Percentiles rank a stretch among this genome's conserved stretches.
These are phyloP conservation scores for Coracopsis vasa DNA, from an alignment of 2,113 vertebrate species.

Conservation along the genomic window DNA sequence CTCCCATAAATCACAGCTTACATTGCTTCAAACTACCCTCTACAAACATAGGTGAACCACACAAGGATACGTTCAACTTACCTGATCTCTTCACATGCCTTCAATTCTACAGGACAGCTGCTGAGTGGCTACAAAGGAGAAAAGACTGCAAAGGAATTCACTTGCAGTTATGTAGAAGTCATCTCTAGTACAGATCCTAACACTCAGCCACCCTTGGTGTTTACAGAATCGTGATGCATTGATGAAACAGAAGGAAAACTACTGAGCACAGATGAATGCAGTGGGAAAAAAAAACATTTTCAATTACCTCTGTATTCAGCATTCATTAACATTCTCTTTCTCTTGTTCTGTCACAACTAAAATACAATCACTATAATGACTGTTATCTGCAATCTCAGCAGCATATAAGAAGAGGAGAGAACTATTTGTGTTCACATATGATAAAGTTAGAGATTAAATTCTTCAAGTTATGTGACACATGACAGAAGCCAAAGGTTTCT, in stretches of 20 bases:
- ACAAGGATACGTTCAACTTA: not conserved
- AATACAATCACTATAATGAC: not conserved
- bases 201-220: not conserved
- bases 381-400: not conserved
- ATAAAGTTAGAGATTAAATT: not conserved
- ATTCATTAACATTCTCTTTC: not conserved
- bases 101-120: not conserved
- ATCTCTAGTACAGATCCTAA: not conserved
- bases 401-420: not conserved
- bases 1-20: not conserved
- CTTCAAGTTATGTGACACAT: not conserved
- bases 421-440: not conserved
- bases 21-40: not conserved
- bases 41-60: not conserved
- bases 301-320: not conserved
- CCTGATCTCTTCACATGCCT: not conserved
- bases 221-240: not conserved
- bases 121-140: not conserved
- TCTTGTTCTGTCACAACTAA: not conserved
- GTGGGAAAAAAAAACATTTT: not conserved
- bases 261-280: rapidly evolving
- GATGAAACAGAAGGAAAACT: not conserved
- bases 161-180: not conserved
- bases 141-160: not conserved
- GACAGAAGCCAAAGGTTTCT: not conserved